Evolutionary conservation across 1,140 invertebrate species (phyloP).

Genomic region (Bombus balteatus): DNA sequence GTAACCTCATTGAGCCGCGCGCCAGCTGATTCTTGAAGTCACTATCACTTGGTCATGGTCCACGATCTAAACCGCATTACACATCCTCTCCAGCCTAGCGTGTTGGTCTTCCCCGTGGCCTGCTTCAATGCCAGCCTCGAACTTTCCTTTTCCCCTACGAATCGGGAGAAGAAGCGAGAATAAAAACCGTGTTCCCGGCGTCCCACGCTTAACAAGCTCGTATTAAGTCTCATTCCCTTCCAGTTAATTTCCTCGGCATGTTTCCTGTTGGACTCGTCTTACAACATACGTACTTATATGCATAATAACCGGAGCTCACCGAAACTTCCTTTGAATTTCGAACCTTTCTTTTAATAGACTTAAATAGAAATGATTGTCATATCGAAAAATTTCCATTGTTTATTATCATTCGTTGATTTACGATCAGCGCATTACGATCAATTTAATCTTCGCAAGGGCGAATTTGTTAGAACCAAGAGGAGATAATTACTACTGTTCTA

Average conservation of each 20-base stretch:
- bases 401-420: background rate
- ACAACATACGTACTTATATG: background rate
- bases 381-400: background rate
- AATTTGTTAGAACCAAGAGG: background rate
- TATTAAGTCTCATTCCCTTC: slow-evolving; percentile 18
- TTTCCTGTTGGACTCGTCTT: slow-evolving; percentile 15
- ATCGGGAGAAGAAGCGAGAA: slow-evolving; percentile 1
- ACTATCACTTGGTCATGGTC: slow-evolving; percentile 60
- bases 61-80: slow-evolving; percentile 38
- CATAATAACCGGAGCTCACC: background rate
- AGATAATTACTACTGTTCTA: background rate
- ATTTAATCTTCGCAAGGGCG: background rate
- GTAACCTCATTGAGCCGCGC: slow-evolving; percentile 19
- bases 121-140: background rate
- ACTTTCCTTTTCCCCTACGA: slow-evolving; percentile 12
- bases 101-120: background rate
- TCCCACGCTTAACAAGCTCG: slow-evolving; percentile 13
- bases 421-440: background rate
- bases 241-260: slow-evolving; percentile 23
- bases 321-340: background rate
- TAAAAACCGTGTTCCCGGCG: slow-evolving; percentile 1
- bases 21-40: slow-evolving; percentile 46
- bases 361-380: background rate
- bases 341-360: background rate
- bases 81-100: slow-evolving; percentile 14